A percentile compares a stretch with the other conserved stretches of the same genome.
phyloP scores from a whole-genome alignment of 1,140 invertebrate genomes.

The Bombus affinis region DNA sequence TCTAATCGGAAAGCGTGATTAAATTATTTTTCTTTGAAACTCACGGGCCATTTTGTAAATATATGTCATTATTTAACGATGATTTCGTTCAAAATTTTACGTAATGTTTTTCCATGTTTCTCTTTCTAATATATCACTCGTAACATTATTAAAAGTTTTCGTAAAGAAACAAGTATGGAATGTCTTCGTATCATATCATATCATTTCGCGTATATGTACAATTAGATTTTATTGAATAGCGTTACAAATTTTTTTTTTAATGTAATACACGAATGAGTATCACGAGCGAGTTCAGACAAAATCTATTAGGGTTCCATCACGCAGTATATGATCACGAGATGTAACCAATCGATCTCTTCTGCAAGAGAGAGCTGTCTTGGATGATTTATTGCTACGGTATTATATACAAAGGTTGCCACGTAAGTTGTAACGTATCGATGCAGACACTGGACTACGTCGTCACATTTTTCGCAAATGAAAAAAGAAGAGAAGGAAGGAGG shows the following conservation, averaged over 20 bases:
- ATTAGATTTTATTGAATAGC: not conserved
- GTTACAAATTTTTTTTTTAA: not conserved
- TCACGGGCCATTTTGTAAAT: constrained; percentile 21
- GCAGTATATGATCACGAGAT: not conserved
- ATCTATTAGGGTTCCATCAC: not conserved
- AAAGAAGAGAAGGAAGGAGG: not conserved
- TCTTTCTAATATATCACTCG: not conserved
- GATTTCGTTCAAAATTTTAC: not conserved
- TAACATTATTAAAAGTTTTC: too few species aligned
- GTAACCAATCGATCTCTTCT: not conserved
- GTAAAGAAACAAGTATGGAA: too few species aligned
- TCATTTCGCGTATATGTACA: not conserved
- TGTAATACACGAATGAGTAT: not conserved
- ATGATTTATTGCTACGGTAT: not conserved
- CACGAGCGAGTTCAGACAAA: not conserved
- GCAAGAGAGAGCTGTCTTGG: not conserved
- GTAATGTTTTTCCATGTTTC: not conserved
- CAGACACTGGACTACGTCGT: not conserved
- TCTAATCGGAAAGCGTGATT: not conserved
- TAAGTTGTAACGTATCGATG: not conserved
- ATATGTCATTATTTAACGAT: not conserved
- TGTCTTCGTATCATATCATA: not conserved
- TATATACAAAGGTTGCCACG: not conserved
- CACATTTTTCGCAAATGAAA: not conserved
- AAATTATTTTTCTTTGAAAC: constrained; percentile 75